Percentiles rank a stretch among this genome's conserved stretches.
phyloP scores from a whole-genome alignment of 2,888 invertebrate species.

The Thecophora atra region DNA sequence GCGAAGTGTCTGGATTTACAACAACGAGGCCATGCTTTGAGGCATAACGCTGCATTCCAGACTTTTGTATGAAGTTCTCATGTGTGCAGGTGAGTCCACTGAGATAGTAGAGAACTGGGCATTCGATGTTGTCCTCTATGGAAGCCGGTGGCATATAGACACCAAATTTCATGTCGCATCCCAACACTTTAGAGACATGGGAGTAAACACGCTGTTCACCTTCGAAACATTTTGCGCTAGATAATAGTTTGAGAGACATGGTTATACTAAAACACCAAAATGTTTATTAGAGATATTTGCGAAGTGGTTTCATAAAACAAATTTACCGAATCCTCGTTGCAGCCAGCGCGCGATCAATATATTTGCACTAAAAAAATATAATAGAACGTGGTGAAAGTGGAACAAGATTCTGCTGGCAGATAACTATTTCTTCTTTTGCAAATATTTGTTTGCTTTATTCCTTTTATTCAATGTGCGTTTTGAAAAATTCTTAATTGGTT shows the following conservation, averaged over 20 bases:
- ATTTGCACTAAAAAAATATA: too few species aligned
- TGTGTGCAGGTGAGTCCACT: constrained; percentile 95
- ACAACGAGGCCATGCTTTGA: constrained; percentile 85
- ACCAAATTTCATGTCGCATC: constrained; percentile 93
- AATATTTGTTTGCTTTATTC: too few species aligned
- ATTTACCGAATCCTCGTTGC: too few species aligned
- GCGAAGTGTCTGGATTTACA: constrained; percentile 96
- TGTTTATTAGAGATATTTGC: not conserved
- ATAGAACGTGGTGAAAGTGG: too few species aligned
- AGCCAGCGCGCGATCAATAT: too few species aligned
- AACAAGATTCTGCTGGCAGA: too few species aligned
- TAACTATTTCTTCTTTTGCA: too few species aligned
- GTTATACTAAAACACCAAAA: not conserved
- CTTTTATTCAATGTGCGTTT: too few species aligned
- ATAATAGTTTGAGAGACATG: constrained; percentile 55
- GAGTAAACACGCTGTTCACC: constrained; percentile 62
- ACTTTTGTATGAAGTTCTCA: constrained; percentile 94
- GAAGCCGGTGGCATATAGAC: constrained; percentile 85
- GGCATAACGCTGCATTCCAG: constrained; percentile 93
- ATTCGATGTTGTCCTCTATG: constrained; percentile 66
- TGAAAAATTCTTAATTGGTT: too few species aligned
- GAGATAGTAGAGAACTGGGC: constrained; percentile 88
- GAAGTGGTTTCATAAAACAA: not conserved
- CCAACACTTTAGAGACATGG: constrained; percentile 69
- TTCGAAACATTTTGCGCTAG: constrained; percentile 54